Evolutionary conservation across 1,140 invertebrate species (phyloP), one percentile per base, ranked within the genome.

Genomic region (Drosophila repleta): DNA sequence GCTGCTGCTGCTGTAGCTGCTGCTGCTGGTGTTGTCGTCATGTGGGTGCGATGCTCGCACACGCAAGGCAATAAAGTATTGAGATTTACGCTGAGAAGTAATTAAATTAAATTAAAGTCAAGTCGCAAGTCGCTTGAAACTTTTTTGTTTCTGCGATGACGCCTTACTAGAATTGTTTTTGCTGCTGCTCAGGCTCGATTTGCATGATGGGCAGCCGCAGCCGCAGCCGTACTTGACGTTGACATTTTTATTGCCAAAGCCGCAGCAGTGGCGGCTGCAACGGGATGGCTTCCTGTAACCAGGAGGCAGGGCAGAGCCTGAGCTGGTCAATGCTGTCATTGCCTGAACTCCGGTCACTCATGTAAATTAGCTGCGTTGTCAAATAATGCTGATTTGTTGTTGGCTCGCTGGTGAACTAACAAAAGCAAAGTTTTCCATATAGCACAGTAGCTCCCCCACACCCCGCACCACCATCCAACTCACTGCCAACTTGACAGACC

Each of bases 321-420:
- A 24, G 55, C 39, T 45, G 20, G 49, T 13, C 29, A 46, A 4
- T 35, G 69, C 35, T 56, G 48, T 53, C 49, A 52, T 52, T 58
- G 69, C 63, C 49, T 55, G 69, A 32, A 68, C 61, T 66, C 24
- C 55, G 68, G 61, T 61, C 75, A 72, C 71, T 82, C 83, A 87
- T 87, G 83, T 79, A 87, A 87, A 87, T 87, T 87, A 87, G 83
- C 79, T 76, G 76, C 79, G 83, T 83, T 87, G 83, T 88, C 82
- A 87, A 85, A 87, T 87, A 87, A 87, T 87, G 85, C 83, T 88
- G 83, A 87, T 88, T 87, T 88, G 79, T 87, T 87, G 82, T 76
- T 87, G 71, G 63, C 68, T 61, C 74, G 56, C 68, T 88, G 79
- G 68, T 75, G 76, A 74, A 74, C 83, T 87, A 87, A 87, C 82